Conservation (phyloP, 2,113 vertebrate genomes). For the Pollimyrus isidori region DNA sequence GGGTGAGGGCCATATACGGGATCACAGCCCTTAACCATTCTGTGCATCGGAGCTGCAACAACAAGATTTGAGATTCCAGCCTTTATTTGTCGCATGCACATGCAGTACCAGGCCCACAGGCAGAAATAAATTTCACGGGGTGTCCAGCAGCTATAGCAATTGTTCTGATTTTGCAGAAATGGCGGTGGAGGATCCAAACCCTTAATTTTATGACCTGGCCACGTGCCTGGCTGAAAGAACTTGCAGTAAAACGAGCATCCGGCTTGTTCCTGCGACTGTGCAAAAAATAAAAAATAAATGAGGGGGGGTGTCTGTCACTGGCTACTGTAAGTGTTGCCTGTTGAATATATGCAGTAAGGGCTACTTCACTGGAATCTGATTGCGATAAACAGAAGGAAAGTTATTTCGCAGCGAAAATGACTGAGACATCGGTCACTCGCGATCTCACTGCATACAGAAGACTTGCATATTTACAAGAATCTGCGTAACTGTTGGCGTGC, state of each 20-base stretch:
- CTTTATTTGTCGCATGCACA: not conserved
- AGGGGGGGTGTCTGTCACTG: not conserved
- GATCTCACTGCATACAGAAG: not conserved
- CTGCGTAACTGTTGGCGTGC: not conserved
- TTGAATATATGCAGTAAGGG: not conserved
- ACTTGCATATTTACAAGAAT: not conserved
- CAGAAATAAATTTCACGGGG: not conserved
- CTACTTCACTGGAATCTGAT: not conserved
- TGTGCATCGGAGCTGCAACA: not conserved
- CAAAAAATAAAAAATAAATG: not conserved
- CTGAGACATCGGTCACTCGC: not conserved
- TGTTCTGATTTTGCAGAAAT: not conserved
- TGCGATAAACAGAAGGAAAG: not conserved
- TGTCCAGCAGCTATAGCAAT: not conserved
- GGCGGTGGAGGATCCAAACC: not conserved
- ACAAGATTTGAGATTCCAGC: not conserved
- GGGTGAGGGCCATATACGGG: not conserved
- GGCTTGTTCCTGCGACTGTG: not conserved
- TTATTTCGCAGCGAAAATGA: not conserved
- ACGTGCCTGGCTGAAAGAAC: not conserved
- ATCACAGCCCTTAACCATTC: not conserved
- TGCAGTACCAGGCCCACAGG: not conserved
- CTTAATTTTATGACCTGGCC: not conserved
- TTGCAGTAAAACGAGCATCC: not conserved
- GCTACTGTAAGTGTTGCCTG: not conserved